These are phyloP conservation scores for Rhopalosiphum nymphaeae DNA, from an alignment of 2,888 invertebrate genomes.

Conservation along the genomic window DNA sequence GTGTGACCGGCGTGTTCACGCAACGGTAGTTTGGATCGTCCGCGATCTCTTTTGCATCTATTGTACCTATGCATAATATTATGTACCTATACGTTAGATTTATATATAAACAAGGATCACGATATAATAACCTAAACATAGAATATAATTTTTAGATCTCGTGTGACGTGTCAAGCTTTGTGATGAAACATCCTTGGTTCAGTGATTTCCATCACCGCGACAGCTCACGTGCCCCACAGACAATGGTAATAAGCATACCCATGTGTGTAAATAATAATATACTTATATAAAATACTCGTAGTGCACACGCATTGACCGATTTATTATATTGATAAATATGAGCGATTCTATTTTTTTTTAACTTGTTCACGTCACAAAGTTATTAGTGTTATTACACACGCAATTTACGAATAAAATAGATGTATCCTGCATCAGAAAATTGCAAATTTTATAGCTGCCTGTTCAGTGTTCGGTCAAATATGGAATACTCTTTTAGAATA, in stretches of 20 bases:
- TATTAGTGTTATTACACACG: not conserved
- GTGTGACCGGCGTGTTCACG: conserved; percentile 20
- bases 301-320: not conserved
- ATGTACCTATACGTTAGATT: not conserved
- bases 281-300: not conserved
- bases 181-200: not conserved
- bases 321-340: not conserved
- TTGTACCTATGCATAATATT: not conserved
- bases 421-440: not conserved
- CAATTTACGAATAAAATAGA: not conserved
- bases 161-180: not conserved
- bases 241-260: not conserved
- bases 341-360: not conserved
- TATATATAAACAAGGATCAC: not conserved
- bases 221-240: not conserved
- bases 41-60: not conserved
- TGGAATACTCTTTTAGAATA: not conserved
- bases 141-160: not conserved
- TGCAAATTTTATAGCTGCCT: not conserved
- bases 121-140: not conserved
- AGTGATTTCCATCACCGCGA: not conserved
- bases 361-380: not conserved
- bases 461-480: not conserved
- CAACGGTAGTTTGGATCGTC: conserved; percentile 15
- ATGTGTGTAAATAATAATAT: not conserved